A percentile compares a stretch with the other conserved stretches of the same genome.
phyloP scores from a whole-genome alignment of 2,113 vertebrate genomes.

The Notechis scutatus region DNA sequence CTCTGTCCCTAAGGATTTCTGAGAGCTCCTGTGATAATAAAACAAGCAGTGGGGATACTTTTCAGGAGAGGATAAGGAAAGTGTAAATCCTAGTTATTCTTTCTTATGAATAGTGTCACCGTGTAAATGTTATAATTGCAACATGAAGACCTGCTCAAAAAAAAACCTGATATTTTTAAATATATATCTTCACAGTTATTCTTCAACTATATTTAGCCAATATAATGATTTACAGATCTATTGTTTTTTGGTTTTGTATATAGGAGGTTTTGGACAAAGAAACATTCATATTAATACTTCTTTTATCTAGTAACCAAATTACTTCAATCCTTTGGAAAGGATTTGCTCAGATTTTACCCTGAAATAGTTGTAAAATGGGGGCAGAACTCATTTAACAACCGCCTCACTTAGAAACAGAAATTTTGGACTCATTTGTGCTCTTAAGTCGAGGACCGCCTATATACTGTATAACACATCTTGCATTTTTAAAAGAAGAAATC shows the following conservation, averaged over 20 bases:
- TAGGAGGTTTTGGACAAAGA: conserved; percentile 58
- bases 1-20: background rate
- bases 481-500: background rate
- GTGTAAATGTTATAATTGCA: background rate
- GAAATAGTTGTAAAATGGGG: background rate
- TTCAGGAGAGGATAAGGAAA: background rate
- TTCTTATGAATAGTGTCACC: background rate
- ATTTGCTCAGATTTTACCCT: conserved; percentile 26
- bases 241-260: conserved; percentile 63
- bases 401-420: no score
- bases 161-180: background rate
- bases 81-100: background rate
- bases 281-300: conserved; percentile 66
- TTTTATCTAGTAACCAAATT: conserved; percentile 58
- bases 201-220: conserved; percentile 73
- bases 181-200: conserved; percentile 48
- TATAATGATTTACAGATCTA: conserved; percentile 48
- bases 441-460: no score
- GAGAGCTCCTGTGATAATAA: background rate
- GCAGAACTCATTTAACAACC: no score
- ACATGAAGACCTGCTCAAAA: background rate
- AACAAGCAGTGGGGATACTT: background rate
- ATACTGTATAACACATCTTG: background rate
- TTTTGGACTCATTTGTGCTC: no score
- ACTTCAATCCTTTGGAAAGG: conserved; percentile 51